These are phyloP conservation scores for Nymphalis polychloros DNA, from an alignment of 2,888 invertebrate species.

Conservation along the genomic window DNA sequence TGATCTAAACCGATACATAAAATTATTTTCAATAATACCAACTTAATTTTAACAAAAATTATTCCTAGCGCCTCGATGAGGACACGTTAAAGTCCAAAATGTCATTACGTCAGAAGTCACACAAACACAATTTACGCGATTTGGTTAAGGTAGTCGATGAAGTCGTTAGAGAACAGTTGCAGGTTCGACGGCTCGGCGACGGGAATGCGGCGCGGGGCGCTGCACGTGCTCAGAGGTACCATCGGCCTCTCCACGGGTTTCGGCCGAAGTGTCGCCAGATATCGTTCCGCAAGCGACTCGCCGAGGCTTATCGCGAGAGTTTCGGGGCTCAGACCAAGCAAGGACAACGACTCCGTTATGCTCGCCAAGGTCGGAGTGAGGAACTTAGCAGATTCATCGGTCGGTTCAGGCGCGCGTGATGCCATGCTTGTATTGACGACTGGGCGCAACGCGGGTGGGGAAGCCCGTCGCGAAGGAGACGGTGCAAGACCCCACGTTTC, in stretches of 20 bases:
- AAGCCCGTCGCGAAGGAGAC: slow-evolving; percentile 69
- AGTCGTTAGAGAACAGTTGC: slow-evolving; percentile 84
- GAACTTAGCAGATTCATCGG: slow-evolving; percentile 56
- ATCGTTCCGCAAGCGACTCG: slow-evolving; percentile 74
- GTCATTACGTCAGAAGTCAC: slow-evolving; percentile 45
- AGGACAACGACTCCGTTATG: slow-evolving; percentile 72
- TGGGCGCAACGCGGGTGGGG: slow-evolving; percentile 72
- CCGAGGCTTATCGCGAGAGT: slow-evolving; percentile 72
- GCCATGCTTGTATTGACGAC: slow-evolving; percentile 80
- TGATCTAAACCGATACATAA: slow-evolving; percentile 78
- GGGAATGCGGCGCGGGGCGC: slow-evolving; percentile 55
- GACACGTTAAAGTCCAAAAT: slow-evolving; percentile 51
- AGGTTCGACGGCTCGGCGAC: slow-evolving; percentile 63
- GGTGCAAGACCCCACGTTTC: slow-evolving; percentile 68
- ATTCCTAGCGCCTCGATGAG: slow-evolving; percentile 60
- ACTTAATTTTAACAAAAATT: slow-evolving; percentile 80
- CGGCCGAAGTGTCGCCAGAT: slow-evolving; percentile 68
- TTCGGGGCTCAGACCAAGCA: slow-evolving; percentile 71
- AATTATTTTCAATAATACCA: slow-evolving; percentile 80
- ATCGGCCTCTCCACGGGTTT: slow-evolving; percentile 57
- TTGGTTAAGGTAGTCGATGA: slow-evolving; percentile 83
- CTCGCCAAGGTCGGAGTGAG: slow-evolving; percentile 63
- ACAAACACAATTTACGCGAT: slow-evolving; percentile 70
- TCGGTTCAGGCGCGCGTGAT: slow-evolving; percentile 57
- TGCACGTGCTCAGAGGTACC: slow-evolving; percentile 51